Evolutionary conservation across 2,113 vertebrate genomes (phyloP).

Genomic region (Clarias gariepinus): DNA sequence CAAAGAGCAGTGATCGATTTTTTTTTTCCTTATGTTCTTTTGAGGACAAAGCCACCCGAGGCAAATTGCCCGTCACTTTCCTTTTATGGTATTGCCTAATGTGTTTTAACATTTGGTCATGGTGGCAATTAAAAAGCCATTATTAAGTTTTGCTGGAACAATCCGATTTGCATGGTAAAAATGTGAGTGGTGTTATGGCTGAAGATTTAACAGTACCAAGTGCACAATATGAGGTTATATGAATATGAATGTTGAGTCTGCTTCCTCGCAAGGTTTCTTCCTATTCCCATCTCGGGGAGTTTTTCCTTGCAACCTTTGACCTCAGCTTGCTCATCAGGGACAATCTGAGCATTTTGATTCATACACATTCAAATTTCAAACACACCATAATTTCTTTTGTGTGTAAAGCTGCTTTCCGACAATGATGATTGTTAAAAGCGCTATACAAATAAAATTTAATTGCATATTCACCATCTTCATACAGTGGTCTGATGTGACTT

Average conservation of each 20-base stretch:
- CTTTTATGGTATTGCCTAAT: constrained; percentile 62
- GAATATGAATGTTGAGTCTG: too few species aligned
- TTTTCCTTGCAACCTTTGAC: too few species aligned
- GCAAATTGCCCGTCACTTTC: constrained; percentile 58
- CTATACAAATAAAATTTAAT: too few species aligned
- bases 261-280: too few species aligned
- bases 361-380: too few species aligned
- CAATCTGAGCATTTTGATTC: too few species aligned
- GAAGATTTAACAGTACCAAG: constrained; percentile 2
- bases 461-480: not conserved
- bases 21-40: constrained; percentile 34
- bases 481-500: not conserved
- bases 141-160: constrained; percentile 44
- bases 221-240: not conserved
- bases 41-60: constrained; percentile 58
- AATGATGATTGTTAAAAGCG: too few species aligned
- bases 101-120: constrained; percentile 46
- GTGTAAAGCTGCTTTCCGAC: too few species aligned
- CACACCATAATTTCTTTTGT: too few species aligned
- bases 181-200: constrained; percentile 18
- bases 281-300: too few species aligned
- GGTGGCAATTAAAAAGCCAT: constrained; percentile 44
- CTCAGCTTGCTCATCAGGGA: too few species aligned
- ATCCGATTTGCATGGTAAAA: constrained; percentile 41
- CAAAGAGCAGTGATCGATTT: constrained; percentile 67